These are phyloP conservation scores for Asobara japonica DNA, from an alignment of 1,140 invertebrate species.

Conservation along the genomic window DNA sequence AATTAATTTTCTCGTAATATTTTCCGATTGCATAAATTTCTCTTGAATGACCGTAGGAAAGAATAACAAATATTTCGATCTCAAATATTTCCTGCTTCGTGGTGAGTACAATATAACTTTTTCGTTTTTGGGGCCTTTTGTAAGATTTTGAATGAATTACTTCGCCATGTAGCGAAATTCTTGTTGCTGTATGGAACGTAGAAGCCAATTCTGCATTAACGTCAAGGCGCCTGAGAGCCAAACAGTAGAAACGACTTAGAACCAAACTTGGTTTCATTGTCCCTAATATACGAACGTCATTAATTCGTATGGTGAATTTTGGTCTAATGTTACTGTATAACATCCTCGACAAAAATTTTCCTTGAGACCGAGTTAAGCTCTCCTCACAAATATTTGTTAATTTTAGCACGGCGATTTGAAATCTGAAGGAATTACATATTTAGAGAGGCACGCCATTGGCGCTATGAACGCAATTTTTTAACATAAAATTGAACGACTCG, in stretches of 20 bases:
- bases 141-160: not conserved
- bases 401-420: slow-evolving; percentile 22
- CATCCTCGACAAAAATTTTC: not conserved
- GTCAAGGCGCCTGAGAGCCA: not conserved
- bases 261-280: not conserved
- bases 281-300: not conserved
- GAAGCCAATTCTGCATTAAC: not conserved
- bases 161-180: not conserved
- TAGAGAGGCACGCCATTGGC: too few relatives aligned
- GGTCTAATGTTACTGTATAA: not conserved
- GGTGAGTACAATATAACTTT: too few relatives aligned
- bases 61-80: not conserved
- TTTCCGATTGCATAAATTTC: not conserved
- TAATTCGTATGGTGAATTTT: not conserved
- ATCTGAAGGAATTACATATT: slow-evolving; percentile 31
- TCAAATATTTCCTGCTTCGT: not conserved
- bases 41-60: not conserved
- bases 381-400: not conserved
- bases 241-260: not conserved
- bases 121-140: too few relatives aligned
- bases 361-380: not conserved
- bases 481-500: too few relatives aligned
- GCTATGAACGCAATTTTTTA: too few relatives aligned
- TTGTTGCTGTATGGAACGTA: not conserved
- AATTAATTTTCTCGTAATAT: not conserved